Evolutionary conservation across 2,113 vertebrate species (phyloP).

Genomic region (Corvus hawaiiensis): DNA sequence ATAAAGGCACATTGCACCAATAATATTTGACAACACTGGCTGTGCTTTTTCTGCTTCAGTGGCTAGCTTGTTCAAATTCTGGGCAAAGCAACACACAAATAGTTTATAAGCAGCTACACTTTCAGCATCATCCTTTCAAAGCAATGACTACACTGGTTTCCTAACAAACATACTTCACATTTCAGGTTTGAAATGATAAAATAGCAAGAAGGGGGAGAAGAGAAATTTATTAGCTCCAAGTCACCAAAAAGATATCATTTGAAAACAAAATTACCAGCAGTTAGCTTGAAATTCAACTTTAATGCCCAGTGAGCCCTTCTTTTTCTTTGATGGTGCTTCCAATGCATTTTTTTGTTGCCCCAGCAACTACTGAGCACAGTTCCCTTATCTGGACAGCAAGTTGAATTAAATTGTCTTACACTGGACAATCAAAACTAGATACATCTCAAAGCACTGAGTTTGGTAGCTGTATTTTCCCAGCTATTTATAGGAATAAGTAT

Average conservation of each 20-base stretch:
- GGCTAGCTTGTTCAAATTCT: constrained; percentile 52
- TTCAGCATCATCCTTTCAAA: constrained; percentile 47
- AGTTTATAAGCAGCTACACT: constrained; percentile 47
- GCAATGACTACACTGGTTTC: neutral
- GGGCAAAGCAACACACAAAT: constrained; percentile 26
- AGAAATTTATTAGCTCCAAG: neutral
- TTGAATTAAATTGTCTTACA: neutral
- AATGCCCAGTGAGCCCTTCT: neutral
- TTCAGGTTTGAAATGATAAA: neutral
- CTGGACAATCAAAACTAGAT: neutral
- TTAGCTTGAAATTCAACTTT: neutral
- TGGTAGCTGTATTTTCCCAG: neutral
- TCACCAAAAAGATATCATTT: neutral
- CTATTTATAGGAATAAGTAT: neutral
- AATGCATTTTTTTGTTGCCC: neutral
- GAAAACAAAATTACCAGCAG: neutral
- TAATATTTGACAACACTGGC: constrained; percentile 70
- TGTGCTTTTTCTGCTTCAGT: constrained; percentile 72
- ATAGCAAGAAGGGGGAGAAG: neutral
- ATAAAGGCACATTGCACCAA: constrained; percentile 66
- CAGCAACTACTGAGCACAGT: neutral
- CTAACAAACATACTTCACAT: constrained; percentile 35
- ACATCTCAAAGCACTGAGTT: neutral
- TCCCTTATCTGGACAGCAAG: neutral
- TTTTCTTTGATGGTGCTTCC: neutral